Conservation (phyloP, 2,888 invertebrate species). For the Eristalis arbustorum region DNA sequence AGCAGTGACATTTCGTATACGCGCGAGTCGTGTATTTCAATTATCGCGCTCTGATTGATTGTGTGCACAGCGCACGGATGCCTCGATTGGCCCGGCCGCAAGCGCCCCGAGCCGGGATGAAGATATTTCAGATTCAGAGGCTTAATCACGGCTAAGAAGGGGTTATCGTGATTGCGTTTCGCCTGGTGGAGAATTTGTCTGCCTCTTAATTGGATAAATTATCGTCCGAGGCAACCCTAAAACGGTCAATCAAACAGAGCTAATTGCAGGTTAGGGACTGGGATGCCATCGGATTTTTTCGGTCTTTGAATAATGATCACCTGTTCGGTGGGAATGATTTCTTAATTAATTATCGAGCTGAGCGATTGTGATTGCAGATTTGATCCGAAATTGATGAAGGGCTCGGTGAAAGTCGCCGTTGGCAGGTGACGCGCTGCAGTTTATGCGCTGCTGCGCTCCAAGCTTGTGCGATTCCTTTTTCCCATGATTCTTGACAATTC, state of each 20-base stretch:
- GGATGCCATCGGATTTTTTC: neutral
- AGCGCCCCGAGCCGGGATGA: conserved; percentile 36
- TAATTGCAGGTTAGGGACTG: conserved; percentile 48
- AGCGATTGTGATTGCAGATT: neutral
- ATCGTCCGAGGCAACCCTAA: conserved; percentile 52
- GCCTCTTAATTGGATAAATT: conserved; percentile 65
- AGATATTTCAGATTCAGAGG: conserved; percentile 57
- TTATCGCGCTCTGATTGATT: conserved; percentile 69
- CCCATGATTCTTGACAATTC: neutral
- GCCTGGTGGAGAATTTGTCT: conserved; percentile 61
- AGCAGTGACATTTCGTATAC: conserved; percentile 58
- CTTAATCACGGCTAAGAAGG: conserved; percentile 61
- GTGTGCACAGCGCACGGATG: conserved; percentile 45
- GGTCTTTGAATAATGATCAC: conserved; percentile 54
- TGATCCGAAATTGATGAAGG: conserved; percentile 22
- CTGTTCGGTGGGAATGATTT: conserved; percentile 46
- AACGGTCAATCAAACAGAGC: conserved; percentile 66
- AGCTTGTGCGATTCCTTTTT: neutral
- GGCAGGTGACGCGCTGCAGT: neutral
- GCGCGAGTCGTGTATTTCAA: conserved; percentile 50
- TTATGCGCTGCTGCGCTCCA: neutral
- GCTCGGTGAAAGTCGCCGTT: conserved; percentile 20
- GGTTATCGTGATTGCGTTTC: conserved; percentile 50
- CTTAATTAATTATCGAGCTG: conserved; percentile 59
- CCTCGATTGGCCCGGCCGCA: conserved; percentile 26